These are phyloP conservation scores for Rhodinocichla rosea DNA, from an alignment of 2,113 vertebrate species.

Conservation along the genomic window DNA sequence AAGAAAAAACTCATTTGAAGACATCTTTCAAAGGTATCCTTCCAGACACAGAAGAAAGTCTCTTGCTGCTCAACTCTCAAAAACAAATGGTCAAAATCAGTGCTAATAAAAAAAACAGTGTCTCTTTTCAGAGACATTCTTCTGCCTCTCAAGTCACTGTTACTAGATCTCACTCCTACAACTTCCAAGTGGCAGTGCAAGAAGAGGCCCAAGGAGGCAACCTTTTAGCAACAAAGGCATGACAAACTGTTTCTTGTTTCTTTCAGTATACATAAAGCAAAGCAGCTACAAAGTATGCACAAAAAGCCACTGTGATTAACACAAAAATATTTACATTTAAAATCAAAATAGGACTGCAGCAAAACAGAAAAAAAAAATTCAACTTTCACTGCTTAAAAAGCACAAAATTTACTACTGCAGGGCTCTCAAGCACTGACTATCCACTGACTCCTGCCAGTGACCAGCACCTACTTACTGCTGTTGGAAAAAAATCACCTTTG, in stretches of 20 bases:
- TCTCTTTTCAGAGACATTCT: background rate
- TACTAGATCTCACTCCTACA: background rate
- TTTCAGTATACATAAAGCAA: background rate
- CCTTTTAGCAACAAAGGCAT: background rate
- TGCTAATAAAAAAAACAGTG: background rate
- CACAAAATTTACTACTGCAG: background rate
- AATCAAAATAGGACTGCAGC: background rate
- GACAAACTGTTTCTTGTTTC: background rate
- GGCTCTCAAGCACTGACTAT: background rate
- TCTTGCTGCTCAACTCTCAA: background rate
- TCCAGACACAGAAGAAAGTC: background rate
- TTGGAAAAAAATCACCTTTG: slow-evolving; percentile 25
- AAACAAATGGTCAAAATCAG: background rate
- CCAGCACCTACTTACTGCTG: slow-evolving; percentile 12
- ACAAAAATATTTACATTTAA: background rate
- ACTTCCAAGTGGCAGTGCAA: background rate
- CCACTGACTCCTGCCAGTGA: background rate
- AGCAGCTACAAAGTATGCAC: background rate
- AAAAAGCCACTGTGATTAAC: background rate
- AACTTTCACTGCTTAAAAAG: background rate
- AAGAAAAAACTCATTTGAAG: background rate
- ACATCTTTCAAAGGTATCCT: background rate
- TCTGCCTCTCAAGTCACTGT: background rate
- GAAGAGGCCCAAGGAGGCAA: background rate
- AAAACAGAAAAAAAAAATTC: background rate